Base-by-base conservation (phyloP, 92 coral and sea anemone species). In the Epizoanthus fatuus region DNA sequence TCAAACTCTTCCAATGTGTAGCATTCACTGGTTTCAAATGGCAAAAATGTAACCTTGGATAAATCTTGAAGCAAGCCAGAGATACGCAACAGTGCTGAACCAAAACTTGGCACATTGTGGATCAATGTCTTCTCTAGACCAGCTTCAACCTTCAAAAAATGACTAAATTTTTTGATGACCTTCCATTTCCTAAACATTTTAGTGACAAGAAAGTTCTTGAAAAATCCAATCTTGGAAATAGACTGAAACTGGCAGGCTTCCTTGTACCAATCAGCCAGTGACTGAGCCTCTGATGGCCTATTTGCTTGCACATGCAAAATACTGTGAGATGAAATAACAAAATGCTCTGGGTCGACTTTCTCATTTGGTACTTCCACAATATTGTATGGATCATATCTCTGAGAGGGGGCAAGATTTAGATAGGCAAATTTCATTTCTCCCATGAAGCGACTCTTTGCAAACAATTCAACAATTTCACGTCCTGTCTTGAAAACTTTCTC, bases 321-420 rank as follows among this genome's bases (percentile, higher is more conserved):
- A 54, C 98, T 92, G 81, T 97, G 95, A 6, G 99, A 91, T n/a
- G 99, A 97, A 58, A 97, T 91, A 68, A 97, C 93, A 90, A 89
- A 97, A 83, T 97, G 98, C 45, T 97, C 98, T 52, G 97, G 98
- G 64, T 97, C 91, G 19, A 91, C 91, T 74, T 90, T 93, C 20
- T 95, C 94, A 84, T 92, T 95, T 4, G 97, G 88, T 9, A 97
- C 98, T 47, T 85, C 98, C 57, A 97, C 90, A 63, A 97, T 81
- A 66, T 95, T 86, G 77, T 97, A 97, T 5, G 99, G 99, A 69
- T 97, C 95, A 93, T 95, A 95, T 3, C 91, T 85, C 63, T 57
- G 72, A 53, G 98, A 89, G 19, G 94, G 93, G 16, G 91, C 98
- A 63, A 85, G 81, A 79, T 97, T 97, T 45, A 97, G 72, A 79